phyloP scores from a whole-genome alignment of 2,797 vertebrate genomes.

The Sternotherus odoratus region DNA sequence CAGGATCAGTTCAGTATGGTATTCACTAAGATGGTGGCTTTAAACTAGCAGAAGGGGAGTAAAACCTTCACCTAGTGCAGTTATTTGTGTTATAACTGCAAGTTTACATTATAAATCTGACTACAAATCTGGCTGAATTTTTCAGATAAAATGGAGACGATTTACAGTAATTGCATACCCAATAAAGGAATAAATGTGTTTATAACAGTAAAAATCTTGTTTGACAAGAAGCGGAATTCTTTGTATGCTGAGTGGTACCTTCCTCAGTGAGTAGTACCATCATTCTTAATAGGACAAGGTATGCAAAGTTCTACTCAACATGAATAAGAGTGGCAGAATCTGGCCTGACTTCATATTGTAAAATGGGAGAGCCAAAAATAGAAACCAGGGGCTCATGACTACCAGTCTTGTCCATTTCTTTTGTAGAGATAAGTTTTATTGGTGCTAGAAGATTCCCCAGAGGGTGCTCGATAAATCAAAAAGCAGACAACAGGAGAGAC shows the following conservation, averaged over 20 bases:
- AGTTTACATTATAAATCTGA: conserved; percentile 57
- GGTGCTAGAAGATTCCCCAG: conserved; percentile 17
- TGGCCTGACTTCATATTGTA: not conserved
- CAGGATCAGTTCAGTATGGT: not conserved
- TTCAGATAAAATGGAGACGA: conserved; percentile 57
- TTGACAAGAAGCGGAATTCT: not conserved
- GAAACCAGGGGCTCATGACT: not conserved
- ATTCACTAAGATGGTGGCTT: conserved; percentile 10
- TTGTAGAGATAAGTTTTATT: not conserved
- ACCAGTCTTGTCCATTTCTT: not conserved
- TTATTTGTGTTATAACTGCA: conserved; percentile 16
- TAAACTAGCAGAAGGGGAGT: not conserved
- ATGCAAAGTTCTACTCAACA: not conserved
- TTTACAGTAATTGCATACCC: conserved; percentile 47
- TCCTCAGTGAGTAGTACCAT: not conserved
- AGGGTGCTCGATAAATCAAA: conserved; percentile 32
- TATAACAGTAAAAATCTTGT: conserved; percentile 55
- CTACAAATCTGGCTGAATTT: conserved; percentile 57
- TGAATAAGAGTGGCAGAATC: not conserved
- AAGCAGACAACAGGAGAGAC: not conserved
- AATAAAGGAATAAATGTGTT: conserved; percentile 33
- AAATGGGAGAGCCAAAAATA: not conserved
- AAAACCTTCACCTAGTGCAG: not conserved
- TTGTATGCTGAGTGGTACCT: conserved; percentile 33
- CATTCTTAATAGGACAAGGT: not conserved